Conservation (phyloP, 2,113 vertebrate genomes). For the Apeltes quadracus region DNA sequence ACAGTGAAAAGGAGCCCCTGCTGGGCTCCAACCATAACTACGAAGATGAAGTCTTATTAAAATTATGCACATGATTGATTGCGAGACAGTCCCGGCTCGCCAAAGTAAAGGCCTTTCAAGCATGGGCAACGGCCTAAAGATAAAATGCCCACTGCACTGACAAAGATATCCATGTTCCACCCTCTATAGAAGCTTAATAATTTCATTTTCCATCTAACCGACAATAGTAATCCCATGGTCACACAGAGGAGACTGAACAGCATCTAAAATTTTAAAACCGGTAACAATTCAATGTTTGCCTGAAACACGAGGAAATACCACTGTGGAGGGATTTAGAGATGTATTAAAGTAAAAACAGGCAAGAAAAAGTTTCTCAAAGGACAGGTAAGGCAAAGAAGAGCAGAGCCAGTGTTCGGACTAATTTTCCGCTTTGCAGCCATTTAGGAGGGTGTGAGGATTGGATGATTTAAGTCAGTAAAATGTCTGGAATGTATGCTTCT, state of each 20-base stretch:
- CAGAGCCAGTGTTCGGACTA: not conserved
- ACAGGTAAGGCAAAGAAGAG: not conserved
- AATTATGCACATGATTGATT: conserved; percentile 70
- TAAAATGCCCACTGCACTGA: conserved; percentile 3
- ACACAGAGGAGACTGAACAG: not conserved
- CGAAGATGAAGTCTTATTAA: conserved; percentile 67
- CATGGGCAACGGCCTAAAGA: conserved; percentile 12
- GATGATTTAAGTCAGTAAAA: not conserved
- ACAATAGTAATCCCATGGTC: not conserved
- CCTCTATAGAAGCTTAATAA: not conserved
- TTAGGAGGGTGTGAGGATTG: not conserved
- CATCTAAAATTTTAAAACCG: not conserved
- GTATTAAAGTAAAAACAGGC: not conserved
- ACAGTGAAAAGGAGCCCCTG: conserved; percentile 57
- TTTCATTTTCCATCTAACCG: not conserved
- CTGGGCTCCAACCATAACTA: conserved; percentile 49
- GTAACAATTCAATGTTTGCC: not conserved
- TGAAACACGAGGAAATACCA: not conserved
- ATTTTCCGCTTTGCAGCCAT: not conserved
- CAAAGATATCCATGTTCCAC: not conserved
- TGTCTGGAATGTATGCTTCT: not conserved
- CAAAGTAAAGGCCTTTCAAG: conserved; percentile 36
- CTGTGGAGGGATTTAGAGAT: not conserved
- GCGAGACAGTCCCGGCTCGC: conserved; percentile 36
- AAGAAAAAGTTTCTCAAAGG: not conserved